Percentiles rank a stretch among this genome's conserved stretches.
These are phyloP conservation scores for Helogale parvula DNA, from an alignment of 2,113 vertebrate genomes.

Conservation along the genomic window DNA sequence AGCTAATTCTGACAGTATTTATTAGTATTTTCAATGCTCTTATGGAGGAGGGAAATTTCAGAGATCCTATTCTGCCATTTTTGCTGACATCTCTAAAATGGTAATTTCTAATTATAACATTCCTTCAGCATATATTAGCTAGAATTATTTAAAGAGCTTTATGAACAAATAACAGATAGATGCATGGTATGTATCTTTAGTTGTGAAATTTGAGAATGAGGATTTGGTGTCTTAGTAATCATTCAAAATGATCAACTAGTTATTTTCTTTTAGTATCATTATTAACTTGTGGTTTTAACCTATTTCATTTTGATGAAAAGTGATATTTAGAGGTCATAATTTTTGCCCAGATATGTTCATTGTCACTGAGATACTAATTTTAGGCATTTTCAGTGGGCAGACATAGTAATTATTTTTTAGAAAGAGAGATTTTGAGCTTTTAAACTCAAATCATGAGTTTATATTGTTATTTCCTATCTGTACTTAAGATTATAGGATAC, in stretches of 20 bases:
- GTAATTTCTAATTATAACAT: not conserved
- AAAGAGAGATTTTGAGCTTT: not conserved
- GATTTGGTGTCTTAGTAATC: not conserved
- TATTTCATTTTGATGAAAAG: not conserved
- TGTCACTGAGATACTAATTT: not conserved
- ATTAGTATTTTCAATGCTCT: not conserved
- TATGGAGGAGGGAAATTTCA: not conserved
- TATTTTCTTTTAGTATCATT: not conserved
- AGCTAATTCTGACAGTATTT: not conserved
- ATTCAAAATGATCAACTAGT: not conserved
- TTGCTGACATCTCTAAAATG: not conserved
- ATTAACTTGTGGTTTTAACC: not conserved
- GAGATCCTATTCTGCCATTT: not conserved
- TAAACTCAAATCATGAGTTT: not conserved
- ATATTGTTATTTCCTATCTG: not conserved
- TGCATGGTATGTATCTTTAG: not conserved
- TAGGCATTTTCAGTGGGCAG: not conserved
- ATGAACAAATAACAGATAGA: not conserved
- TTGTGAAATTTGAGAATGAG: not conserved
- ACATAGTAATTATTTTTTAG: not conserved
- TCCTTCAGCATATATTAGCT: not conserved
- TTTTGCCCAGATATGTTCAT: not conserved
- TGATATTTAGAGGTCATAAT: not conserved
- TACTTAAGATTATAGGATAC: not conserved
- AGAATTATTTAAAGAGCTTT: not conserved